Base-by-base conservation (phyloP, 2,113 vertebrate genomes). In the Seriola rivoliana region DNA sequence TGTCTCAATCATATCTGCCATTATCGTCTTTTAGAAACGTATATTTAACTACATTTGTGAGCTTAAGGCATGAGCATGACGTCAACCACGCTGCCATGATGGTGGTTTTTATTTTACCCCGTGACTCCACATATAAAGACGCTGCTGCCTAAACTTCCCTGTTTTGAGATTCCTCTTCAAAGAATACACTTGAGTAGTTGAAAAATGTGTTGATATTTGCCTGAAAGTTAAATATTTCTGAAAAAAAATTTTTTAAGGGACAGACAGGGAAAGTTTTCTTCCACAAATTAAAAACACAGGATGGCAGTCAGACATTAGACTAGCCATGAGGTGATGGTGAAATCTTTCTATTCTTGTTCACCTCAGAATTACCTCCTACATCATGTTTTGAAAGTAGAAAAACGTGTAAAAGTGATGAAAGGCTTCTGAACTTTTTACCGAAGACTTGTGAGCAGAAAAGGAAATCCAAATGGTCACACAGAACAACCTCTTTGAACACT, bases 21-120 rank as follows among this genome's bases (percentile, higher is more conserved):
- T 52, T 78, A 46, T 52, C 2, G 5, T 74, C 69, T 62, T 58
- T 40, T 46, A 36, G 23, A 68, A 34, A 16, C 12, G 50, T 52
- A 7, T 78, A 68, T 86, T 71, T 59, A 62, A 71, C 29, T 73
- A 36, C 73, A 44, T 65, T 78, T 50, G 23, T 85, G 44, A 78
- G 40, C 29, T 73, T 73, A 85, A 86, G 48, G 88, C 80, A 88
- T 90, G 88, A 88, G 89, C 89, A 89, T 93, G 87, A 79, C 14
- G 0, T 81, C 38, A 80, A 57, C 52, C 58, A 55, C 67, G 14
- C 65, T 72, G 62, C 77, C 77, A 44, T 32, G 5, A 60, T 71
- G 59, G 78, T 76, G 23, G 32, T 71, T 82, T 78, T 59, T 50
- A 19, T 71, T 75, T 82, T 16, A 34, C 57, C 73, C 21, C 0